Percentiles rank a stretch among this genome's conserved stretches.
Evolutionary conservation across 2,113 vertebrate species (phyloP).

Genomic region (Typhlomys cinereus): DNA sequence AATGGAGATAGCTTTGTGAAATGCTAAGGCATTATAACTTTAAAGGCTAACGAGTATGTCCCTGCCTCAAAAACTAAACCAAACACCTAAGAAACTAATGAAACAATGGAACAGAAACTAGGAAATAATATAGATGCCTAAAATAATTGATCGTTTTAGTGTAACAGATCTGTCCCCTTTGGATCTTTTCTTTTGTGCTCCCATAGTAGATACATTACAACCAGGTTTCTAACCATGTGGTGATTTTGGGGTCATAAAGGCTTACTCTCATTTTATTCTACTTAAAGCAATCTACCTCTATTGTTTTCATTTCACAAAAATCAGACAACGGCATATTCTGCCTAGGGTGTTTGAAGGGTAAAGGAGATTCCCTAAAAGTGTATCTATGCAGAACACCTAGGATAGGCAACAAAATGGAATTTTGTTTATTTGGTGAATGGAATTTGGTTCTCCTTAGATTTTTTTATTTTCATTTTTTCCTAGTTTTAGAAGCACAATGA

Average conservation of each 20-base stretch:
- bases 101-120: background rate
- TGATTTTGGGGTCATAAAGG: background rate
- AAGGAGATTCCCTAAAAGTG: background rate
- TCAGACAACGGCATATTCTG: slow-evolving; percentile 1
- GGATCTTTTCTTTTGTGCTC: background rate
- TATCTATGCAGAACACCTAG: background rate
- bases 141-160: slow-evolving; percentile 27
- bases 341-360: background rate
- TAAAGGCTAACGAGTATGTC: background rate
- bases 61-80: background rate
- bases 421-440: background rate
- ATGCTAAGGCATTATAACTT: slow-evolving; percentile 24
- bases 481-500: too few species aligned
- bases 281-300: background rate
- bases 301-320: slow-evolving; percentile 39
- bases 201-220: background rate
- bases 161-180: background rate
- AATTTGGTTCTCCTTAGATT: background rate
- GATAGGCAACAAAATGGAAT: slow-evolving; percentile 4
- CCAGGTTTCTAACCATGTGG: slow-evolving; percentile 3
- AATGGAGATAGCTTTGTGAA: slow-evolving; percentile 78
- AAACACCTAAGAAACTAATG: background rate
- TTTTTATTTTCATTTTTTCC: too few species aligned
- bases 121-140: background rate
- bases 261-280: slow-evolving; percentile 3